These are phyloP conservation scores for Seriola rivoliana DNA, from an alignment of 2,113 vertebrate genomes.

Conservation along the genomic window DNA sequence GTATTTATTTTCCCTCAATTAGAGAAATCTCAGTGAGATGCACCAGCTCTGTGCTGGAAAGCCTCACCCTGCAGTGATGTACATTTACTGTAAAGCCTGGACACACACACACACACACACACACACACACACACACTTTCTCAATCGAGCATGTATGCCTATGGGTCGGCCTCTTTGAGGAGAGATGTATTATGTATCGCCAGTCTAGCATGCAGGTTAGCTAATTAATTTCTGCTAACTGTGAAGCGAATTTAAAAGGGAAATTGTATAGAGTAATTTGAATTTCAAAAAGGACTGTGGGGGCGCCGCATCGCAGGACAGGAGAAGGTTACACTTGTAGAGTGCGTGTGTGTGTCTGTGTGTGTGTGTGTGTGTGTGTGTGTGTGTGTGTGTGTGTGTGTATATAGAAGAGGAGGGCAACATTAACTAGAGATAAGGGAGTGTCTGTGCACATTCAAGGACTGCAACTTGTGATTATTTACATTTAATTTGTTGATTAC, in stretches of 20 bases:
- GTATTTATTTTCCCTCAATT: conserved; percentile 28
- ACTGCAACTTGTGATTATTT: not conserved
- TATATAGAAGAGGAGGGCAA: conserved; percentile 16
- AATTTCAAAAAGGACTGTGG: conserved; percentile 63
- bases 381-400: conserved; percentile 26
- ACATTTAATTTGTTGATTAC: not conserved
- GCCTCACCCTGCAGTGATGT: conserved; percentile 1
- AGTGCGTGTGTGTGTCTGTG: conserved; percentile 25
- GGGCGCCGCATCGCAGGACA: conserved; percentile 26
- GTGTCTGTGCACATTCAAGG: not conserved
- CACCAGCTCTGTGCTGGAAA: conserved; percentile 40
- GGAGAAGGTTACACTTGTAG: conserved; percentile 58
- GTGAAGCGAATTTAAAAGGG: conserved; percentile 66
- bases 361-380: conserved; percentile 21
- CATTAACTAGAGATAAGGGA: conserved; percentile 17
- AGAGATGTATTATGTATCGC: conserved; percentile 62
- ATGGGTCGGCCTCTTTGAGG: conserved; percentile 25
- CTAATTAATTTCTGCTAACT: conserved; percentile 80
- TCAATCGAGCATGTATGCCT: conserved; percentile 10
- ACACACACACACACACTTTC: not conserved
- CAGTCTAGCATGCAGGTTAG: conserved; percentile 68
- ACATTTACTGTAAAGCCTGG: not conserved
- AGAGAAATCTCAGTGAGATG: conserved; percentile 2
- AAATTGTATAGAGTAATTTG: conserved; percentile 60
- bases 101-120: not conserved